Conservation (phyloP, 1,140 invertebrate genomes). For the Contarinia nasturtii region DNA sequence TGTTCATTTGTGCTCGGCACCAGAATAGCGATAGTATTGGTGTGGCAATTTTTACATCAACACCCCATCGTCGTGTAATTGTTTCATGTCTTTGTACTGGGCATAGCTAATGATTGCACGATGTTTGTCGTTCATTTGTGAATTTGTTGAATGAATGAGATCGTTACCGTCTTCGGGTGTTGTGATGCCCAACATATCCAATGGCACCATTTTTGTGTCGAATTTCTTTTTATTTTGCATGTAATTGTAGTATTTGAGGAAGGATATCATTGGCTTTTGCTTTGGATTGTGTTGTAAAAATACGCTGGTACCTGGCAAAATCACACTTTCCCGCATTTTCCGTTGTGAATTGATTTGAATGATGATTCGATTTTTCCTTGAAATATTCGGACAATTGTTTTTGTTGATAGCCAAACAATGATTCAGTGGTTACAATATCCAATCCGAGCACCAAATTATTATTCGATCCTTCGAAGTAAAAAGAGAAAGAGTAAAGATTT, state of each 20-base stretch:
- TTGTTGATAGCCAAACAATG: slow-evolving; percentile 66
- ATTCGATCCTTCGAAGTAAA: no score
- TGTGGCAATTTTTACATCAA: slow-evolving; percentile 66
- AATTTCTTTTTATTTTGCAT: slow-evolving; percentile 66
- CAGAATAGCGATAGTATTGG: slow-evolving; percentile 66
- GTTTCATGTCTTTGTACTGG: slow-evolving; percentile 68
- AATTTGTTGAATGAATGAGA: slow-evolving; percentile 16
- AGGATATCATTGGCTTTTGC: slow-evolving; percentile 47
- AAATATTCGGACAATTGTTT: slow-evolving; percentile 29
- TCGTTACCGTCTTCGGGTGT: slow-evolving; percentile 20
- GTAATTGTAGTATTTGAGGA: slow-evolving; percentile 95
- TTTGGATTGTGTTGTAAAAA: slow-evolving; percentile 44
- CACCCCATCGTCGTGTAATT: slow-evolving; percentile 66
- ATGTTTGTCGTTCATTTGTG: slow-evolving; percentile 21
- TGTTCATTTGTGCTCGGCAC: slow-evolving; percentile 29
- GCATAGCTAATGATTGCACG: slow-evolving; percentile 76
- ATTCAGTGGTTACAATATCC: slow-evolving; percentile 72
- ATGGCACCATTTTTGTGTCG: slow-evolving; percentile 62
- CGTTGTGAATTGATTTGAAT: slow-evolving; percentile 36
- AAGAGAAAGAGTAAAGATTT: no score
- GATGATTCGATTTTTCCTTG: slow-evolving; percentile 11
- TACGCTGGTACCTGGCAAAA: slow-evolving; percentile 56
- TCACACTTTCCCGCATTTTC: slow-evolving; percentile 52
- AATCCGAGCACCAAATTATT: slow-evolving; percentile 74
- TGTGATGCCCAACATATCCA: slow-evolving; percentile 60